Base-by-base conservation (phyloP, 2,113 vertebrate species). In the Syngnathus floridae region DNA sequence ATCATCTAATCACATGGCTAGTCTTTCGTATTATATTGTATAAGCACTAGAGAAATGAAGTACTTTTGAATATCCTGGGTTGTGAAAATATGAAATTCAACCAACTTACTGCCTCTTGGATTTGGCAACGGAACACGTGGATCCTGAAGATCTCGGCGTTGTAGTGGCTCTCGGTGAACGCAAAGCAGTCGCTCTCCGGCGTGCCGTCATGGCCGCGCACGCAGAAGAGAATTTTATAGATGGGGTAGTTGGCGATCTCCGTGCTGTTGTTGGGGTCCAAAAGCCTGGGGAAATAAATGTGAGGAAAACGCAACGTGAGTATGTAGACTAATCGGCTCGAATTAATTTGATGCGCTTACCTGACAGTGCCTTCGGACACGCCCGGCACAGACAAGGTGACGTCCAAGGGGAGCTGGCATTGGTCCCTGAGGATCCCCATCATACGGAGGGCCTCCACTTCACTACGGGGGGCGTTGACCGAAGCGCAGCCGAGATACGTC, bases 201-300 rank as follows among this genome's bases (percentile, higher is more conserved):
- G 96, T 97, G 36, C 95, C 93, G 41, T 98, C 95, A 12, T 99
- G 97, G 36, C 97, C 97, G 70, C 97, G 88, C 60, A 98, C 96
- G 76, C 97, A 99, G 86, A 99, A 99, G 67, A 99, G 92, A 75
- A 99, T 99, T 90, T 98, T 98, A 82, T 99, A 97, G 83, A 99
- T 98, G 14, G 97, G 97, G 69, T 98, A 99, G 89, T 95, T 97
- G 82, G 95, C 93, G 67, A 99, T 99, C 90, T 99, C 97, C 17
- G 91, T 92, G 72, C 93, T 94, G 35, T 90, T 92, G 70, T 96
- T 91, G 79, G 96, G 96, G 77, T 99, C 96, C 82, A 99, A 84
- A 79, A 99, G 89, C 88, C 97, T 99, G 84, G 80, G 64, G 31
- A 69, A 73, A 59, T 10, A 4, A 56, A 22, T 0, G 65, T 70